Base-by-base conservation (phyloP, 2,113 vertebrate genomes). In the Pangasianodon hypophthalmus region DNA sequence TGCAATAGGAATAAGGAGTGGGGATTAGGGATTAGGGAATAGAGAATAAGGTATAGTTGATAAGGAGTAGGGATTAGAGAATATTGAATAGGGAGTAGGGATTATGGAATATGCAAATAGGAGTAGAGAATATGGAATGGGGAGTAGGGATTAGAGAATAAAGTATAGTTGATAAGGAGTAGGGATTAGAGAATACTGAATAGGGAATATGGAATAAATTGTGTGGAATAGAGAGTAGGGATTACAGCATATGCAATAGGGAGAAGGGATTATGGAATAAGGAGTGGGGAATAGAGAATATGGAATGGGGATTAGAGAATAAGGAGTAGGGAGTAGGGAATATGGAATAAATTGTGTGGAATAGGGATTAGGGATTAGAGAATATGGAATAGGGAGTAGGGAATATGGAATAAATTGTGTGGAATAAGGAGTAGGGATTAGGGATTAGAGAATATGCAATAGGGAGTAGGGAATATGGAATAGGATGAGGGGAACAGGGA, bases 91-190 rank as follows among this genome's bases (percentile, higher is more conserved):
- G 64, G 64, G 29, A n/a, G 64, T 32, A 67, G 64, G 64, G 29
- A 32, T 13, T 69, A 32, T 2, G 11, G 3, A 32, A 10, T 32
- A n/a, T n/a, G n/a, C n/a, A n/a, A n/a, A n/a, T n/a, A 3, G 64
- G 29, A 67, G 13, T n/a, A 67, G 10, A 6, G 64, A 67, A 16
- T 32, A 69, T 3, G 29, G 10, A 69, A 4, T 32, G 14, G 2
- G 6, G 58, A 26, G 1, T 69, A 14, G 11, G 29, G n/a, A 69
- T 5, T n/a, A 69, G 3, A 0, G 29, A 69, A 5, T n/a, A n/a
- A 1, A 0, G n/a, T 32, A 1, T n/a, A 8, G 2, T 1, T 3
- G 8, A 2, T 41, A 41, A 0, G 14, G 19, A 73, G 5, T 41
- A 73, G 19, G 14, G 16, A 73, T 18, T 73, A 19, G 69, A 16